These are phyloP conservation scores for Diprion similis DNA, from an alignment of 1,140 invertebrate species.

Conservation along the genomic window DNA sequence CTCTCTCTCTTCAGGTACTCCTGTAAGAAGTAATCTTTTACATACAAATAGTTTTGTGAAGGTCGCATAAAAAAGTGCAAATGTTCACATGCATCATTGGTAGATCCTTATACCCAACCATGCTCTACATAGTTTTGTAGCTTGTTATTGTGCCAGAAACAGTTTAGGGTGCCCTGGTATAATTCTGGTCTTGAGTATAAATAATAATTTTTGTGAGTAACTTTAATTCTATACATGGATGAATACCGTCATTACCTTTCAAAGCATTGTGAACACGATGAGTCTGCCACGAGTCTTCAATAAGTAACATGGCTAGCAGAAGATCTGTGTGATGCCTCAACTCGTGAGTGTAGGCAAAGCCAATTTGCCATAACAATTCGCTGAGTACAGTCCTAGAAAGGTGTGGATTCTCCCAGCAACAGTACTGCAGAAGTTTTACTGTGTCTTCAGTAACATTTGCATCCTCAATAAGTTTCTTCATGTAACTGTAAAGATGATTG, in stretches of 20 bases:
- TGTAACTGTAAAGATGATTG: constrained; percentile 69
- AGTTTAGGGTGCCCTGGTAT: too few relatives aligned
- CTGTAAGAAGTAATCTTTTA: constrained; percentile 47
- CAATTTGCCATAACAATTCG: constrained; percentile 93
- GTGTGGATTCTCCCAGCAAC: constrained; percentile 95
- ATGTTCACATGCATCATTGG: too few relatives aligned
- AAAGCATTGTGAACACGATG: constrained; percentile 92
- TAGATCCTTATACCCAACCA: too few relatives aligned
- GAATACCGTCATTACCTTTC: constrained; percentile 67
- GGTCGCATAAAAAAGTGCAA: too few relatives aligned
- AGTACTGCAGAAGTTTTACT: constrained; percentile 87
- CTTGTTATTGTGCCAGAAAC: too few relatives aligned
- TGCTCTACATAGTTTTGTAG: too few relatives aligned
- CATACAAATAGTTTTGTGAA: background rate
- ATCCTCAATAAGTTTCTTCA: constrained; percentile 96
- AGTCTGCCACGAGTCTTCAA: constrained; percentile 96
- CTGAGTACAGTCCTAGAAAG: constrained; percentile 88
- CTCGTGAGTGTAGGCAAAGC: constrained; percentile 94
- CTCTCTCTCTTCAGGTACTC: constrained; percentile 89
- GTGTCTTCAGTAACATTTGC: constrained; percentile 91
- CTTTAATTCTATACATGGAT: constrained; percentile 20
- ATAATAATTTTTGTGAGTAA: constrained; percentile 19
- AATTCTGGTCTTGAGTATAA: background rate
- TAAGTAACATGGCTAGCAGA: constrained; percentile 82
- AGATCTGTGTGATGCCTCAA: constrained; percentile 91